A percentile compares a stretch with the other conserved stretches of the same genome.
These are phyloP conservation scores for Drosophila kikkawai DNA, from an alignment of 1,140 invertebrate genomes.

Conservation along the genomic window DNA sequence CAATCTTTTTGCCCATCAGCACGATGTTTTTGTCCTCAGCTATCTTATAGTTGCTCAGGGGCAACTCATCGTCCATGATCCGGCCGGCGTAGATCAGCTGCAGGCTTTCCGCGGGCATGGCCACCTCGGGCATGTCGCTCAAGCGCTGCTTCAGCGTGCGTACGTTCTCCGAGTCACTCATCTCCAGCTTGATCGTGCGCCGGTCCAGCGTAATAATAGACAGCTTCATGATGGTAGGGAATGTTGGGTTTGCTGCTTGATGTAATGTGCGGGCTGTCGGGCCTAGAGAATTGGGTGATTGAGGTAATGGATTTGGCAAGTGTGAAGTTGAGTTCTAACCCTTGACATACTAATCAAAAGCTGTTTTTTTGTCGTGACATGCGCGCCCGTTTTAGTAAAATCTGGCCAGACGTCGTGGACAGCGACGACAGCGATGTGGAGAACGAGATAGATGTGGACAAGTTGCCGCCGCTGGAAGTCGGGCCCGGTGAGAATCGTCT, in stretches of 20 bases:
- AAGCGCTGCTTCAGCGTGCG: slow-evolving; percentile 58
- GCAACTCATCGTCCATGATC: slow-evolving; percentile 67
- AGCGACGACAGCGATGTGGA: slow-evolving; percentile 85
- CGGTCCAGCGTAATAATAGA: slow-evolving; percentile 73
- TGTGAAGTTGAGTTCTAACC: slow-evolving; percentile 21
- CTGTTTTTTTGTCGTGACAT: slow-evolving; percentile 21
- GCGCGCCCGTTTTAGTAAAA: slow-evolving; percentile 66
- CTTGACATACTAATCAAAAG: slow-evolving; percentile 53
- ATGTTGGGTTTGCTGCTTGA: neutral
- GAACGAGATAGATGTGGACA: slow-evolving; percentile 84
- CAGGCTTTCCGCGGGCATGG: slow-evolving; percentile 50
- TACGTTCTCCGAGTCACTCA: slow-evolving; percentile 54
- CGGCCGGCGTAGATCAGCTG: slow-evolving; percentile 72
- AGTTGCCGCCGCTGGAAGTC: slow-evolving; percentile 87
- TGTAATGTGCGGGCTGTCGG: neutral
- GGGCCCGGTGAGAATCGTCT: slow-evolving; percentile 90
- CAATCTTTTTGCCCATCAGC: slow-evolving; percentile 63
- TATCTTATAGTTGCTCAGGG: slow-evolving; percentile 59
- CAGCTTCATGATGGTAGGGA: slow-evolving; percentile 60
- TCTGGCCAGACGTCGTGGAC: slow-evolving; percentile 78
- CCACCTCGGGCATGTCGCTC: slow-evolving; percentile 42
- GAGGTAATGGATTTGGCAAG: neutral
- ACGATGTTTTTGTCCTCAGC: slow-evolving; percentile 66
- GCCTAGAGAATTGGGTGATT: neutral
- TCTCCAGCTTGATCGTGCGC: slow-evolving; percentile 56